These are phyloP conservation scores for Tachina fera DNA, from an alignment of 2,888 invertebrate genomes.

Conservation along the genomic window DNA sequence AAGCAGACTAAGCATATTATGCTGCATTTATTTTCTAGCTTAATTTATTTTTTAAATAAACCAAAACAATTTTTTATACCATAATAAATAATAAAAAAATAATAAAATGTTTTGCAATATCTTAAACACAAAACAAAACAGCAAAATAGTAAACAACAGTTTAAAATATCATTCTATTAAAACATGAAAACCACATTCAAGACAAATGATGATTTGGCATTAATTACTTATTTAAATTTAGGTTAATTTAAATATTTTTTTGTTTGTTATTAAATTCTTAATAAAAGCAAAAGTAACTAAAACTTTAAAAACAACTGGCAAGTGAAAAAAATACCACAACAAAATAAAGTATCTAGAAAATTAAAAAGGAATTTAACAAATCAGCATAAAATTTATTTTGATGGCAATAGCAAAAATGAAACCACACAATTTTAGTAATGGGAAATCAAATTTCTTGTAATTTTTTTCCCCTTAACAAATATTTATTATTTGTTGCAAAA, in stretches of 20 bases:
- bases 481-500: background rate
- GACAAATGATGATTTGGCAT: constrained; percentile 26
- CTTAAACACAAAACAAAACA: background rate
- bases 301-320: background rate
- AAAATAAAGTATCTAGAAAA: background rate
- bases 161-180: constrained; percentile 17
- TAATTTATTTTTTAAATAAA: no score
- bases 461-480: background rate
- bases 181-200: constrained; percentile 24
- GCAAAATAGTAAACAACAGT: background rate
- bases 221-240: constrained; percentile 37
- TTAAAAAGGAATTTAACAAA: constrained; percentile 34
- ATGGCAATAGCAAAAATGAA: background rate
- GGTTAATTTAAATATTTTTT: background rate
- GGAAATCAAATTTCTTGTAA: constrained; percentile 14
- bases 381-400: constrained; percentile 31
- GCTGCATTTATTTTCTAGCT: no score
- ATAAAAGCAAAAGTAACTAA: background rate
- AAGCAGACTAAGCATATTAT: no score
- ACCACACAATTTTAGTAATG: background rate
- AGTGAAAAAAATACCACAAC: background rate
- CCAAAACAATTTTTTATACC: no score
- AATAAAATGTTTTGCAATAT: background rate
- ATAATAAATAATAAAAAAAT: no score
- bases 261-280: background rate